These are phyloP conservation scores for Magallana ariakensis DNA, from an alignment of 1,140 invertebrate species.

Conservation along the genomic window DNA sequence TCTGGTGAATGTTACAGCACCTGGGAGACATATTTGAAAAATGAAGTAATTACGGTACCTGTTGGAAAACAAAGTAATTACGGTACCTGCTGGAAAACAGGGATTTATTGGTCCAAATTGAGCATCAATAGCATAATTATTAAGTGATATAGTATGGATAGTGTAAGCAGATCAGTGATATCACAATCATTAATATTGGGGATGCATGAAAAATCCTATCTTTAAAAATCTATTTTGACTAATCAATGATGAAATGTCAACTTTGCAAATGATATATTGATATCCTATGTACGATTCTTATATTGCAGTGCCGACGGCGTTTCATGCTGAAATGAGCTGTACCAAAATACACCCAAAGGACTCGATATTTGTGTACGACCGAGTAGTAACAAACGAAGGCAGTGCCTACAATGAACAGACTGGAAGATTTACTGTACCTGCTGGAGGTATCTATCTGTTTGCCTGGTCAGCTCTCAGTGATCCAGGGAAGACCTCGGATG, in stretches of 20 bases:
- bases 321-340: neutral
- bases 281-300: neutral
- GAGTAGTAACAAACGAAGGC: neutral
- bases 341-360: neutral
- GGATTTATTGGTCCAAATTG: neutral
- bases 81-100: too few relatives aligned
- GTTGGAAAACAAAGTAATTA: too few relatives aligned
- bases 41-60: too few relatives aligned
- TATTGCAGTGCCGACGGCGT: neutral
- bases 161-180: neutral
- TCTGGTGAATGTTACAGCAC: too few relatives aligned
- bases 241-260: too few relatives aligned
- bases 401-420: neutral
- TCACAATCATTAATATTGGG: too few relatives aligned
- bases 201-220: neutral
- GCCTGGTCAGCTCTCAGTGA: neutral
- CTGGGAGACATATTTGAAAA: too few relatives aligned
- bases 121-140: neutral
- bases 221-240: neutral
- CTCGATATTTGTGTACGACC: neutral
- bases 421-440: neutral
- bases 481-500: neutral
- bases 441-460: neutral
- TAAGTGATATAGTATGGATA: neutral
- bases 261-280: neutral